phyloP scores from a whole-genome alignment of 1,140 invertebrate genomes.

The Rhagoletis pomonella region DNA sequence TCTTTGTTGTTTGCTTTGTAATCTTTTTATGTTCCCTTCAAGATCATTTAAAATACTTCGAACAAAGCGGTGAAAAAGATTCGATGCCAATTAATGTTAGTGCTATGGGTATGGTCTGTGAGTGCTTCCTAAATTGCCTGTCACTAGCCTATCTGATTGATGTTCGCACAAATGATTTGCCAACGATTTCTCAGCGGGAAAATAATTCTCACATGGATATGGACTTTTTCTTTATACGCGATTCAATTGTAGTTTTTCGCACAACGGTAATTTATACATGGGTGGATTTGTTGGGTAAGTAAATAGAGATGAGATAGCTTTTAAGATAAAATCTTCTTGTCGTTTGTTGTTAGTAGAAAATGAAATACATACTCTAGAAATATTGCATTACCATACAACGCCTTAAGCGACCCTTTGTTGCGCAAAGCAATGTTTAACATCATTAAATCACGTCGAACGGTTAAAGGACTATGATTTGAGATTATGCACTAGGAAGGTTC shows the following conservation, averaged over 20 bases:
- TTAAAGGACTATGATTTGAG: too few relatives aligned
- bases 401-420: too few relatives aligned
- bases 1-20: too few relatives aligned
- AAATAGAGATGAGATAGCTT: background rate
- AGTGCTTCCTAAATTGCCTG: constrained; percentile 67
- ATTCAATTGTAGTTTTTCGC: constrained; percentile 62
- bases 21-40: background rate
- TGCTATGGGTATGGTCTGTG: constrained; percentile 61
- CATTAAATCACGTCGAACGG: too few relatives aligned
- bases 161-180: constrained; percentile 1
- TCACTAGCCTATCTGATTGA: constrained; percentile 61
- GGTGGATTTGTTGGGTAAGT: constrained; percentile 66
- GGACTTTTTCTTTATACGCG: constrained; percentile 34
- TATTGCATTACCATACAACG: too few relatives aligned
- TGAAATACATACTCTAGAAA: too few relatives aligned
- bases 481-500: too few relatives aligned
- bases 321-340: too few relatives aligned
- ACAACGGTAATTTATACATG: constrained; percentile 68
- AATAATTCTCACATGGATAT: constrained; percentile 52
- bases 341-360: too few relatives aligned
- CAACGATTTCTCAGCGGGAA: background rate
- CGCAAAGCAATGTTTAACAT: too few relatives aligned
- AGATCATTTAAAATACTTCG: constrained; percentile 33
- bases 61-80: constrained; percentile 42
- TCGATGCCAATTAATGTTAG: background rate